A percentile compares a stretch with the other conserved stretches of the same genome.
These are phyloP conservation scores for Drosophila melanogaster DNA, from an alignment of 1,140 invertebrate species.

Conservation along the genomic window Release_6_plus_ISO1_MT NT_033779.5:18439501-18440000, in stretches of 20 bases:
- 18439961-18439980: constrained; percentile 66
- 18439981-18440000: constrained; percentile 68
- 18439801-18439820: constrained; percentile 25
- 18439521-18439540: constrained; percentile 23
- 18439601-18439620: constrained; percentile 52
- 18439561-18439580: constrained; percentile 35
- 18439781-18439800: constrained; percentile 1
- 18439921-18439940: constrained; percentile 49
- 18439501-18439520: constrained; percentile 13
- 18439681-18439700: constrained; percentile 76
- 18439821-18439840: constrained; percentile 71
- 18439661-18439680: constrained; percentile 32
- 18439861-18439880: constrained; percentile 11
- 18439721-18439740: constrained; percentile 81
- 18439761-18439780: constrained; percentile 58
- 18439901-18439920: constrained; percentile 45
- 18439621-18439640: constrained; percentile 65
- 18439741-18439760: constrained; percentile 83
- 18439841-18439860: constrained; percentile 63
- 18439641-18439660: constrained; percentile 21
- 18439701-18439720: constrained; percentile 81
- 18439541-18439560: constrained; percentile 23
- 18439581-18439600: constrained; percentile 24
- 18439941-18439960: constrained; percentile 12
- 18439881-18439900: constrained; percentile 4